A percentile compares a stretch with the other conserved stretches of the same genome.
Conservation (phyloP, 2,888 invertebrate genomes). For the Nowickia ferox region DNA sequence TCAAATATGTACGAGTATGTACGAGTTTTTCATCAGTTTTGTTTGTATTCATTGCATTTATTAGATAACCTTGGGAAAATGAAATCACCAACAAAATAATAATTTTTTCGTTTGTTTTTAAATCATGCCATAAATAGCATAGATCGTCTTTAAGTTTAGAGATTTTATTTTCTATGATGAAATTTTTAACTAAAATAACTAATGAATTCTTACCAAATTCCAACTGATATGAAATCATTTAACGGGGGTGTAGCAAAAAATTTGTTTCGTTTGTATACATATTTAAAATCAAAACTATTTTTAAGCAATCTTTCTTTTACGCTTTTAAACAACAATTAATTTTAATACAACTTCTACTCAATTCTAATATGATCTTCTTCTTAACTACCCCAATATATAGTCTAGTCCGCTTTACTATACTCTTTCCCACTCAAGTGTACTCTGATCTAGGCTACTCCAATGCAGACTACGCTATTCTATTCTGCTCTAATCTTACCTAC, state of each 20-base stretch:
- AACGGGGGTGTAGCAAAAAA: constrained; percentile 1
- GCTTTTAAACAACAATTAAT: no score
- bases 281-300: not conserved
- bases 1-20: constrained; percentile 3
- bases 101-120: not conserved
- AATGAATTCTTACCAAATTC: constrained; percentile 10
- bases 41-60: constrained; percentile 39
- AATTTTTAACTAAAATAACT: not conserved
- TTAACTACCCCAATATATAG: no score
- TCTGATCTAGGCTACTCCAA: no score
- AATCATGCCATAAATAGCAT: constrained; percentile 46
- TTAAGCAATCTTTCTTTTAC: no score
- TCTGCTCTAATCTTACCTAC: no score
- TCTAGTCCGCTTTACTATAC: no score
- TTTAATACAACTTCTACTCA: no score
- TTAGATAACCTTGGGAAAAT: constrained; percentile 53
- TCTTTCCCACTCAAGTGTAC: no score
- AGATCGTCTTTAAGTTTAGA: constrained; percentile 48
- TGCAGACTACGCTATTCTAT: no score
- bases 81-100: constrained; percentile 47
- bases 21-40: constrained; percentile 16
- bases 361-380: no score
- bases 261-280: not conserved
- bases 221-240: constrained; percentile 31
- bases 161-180: not conserved